A percentile compares a stretch with the other conserved stretches of the same genome.
These are phyloP conservation scores for Cephus rjabovi DNA, from an alignment of 2,888 invertebrate genomes.

Conservation along the genomic window DNA sequence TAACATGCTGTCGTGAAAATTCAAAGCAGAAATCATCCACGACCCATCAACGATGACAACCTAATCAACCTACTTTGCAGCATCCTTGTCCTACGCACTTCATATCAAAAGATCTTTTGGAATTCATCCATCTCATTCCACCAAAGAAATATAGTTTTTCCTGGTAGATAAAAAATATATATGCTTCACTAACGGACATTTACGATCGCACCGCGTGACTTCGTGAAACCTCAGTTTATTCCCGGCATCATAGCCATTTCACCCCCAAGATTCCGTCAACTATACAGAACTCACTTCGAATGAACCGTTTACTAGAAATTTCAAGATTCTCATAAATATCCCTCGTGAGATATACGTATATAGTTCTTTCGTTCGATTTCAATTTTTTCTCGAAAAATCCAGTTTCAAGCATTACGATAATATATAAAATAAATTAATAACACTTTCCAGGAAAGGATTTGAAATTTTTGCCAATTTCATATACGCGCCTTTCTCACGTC, in stretches of 20 bases:
- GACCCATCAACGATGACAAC: constrained; percentile 27
- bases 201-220: neutral
- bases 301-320: neutral
- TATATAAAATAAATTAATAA: neutral
- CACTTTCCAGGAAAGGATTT: neutral
- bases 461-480: neutral
- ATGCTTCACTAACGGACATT: neutral
- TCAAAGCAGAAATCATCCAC: constrained; percentile 26
- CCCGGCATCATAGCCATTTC: neutral
- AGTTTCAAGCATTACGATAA: constrained; percentile 10
- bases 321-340: neutral
- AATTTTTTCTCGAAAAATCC: constrained; percentile 21
- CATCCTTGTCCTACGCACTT: neutral
- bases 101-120: neutral
- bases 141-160: neutral
- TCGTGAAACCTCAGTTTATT: neutral
- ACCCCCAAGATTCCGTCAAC: too few relatives aligned
- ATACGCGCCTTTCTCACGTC: neutral
- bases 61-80: constrained; percentile 9
- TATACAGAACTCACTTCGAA: neutral
- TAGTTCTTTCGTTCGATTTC: constrained; percentile 15
- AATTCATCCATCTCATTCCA: neutral
- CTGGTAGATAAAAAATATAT: neutral
- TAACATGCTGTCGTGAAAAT: constrained; percentile 26
- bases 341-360: neutral